Percentiles rank a stretch among this genome's conserved stretches.
Conservation (phyloP, 2,888 invertebrate species). For the Holacanthella duospinosa region DNA sequence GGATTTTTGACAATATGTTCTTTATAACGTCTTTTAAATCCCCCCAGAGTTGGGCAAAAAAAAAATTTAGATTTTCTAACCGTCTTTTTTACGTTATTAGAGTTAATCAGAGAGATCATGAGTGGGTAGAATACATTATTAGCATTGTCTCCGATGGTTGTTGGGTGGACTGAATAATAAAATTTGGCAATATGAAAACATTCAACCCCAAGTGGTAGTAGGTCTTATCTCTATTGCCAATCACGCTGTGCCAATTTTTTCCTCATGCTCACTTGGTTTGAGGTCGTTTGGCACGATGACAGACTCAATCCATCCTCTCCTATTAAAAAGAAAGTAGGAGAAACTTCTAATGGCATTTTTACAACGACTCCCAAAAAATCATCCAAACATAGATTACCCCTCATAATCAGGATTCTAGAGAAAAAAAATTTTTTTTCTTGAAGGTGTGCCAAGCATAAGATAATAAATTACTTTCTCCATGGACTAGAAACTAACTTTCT, state of each 20-base stretch:
- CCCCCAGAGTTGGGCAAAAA: too few relatives aligned
- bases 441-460: neutral
- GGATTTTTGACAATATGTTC: too few relatives aligned
- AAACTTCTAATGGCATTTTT: neutral
- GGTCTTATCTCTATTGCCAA: neutral
- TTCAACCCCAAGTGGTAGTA: neutral
- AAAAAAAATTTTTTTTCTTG: neutral
- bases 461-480: neutral
- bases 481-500: too few relatives aligned
- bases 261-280: constrained; percentile 1
- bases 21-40: too few relatives aligned
- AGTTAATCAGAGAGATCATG: neutral
- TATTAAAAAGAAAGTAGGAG: constrained; percentile 1
- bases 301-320: neutral
- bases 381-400: constrained; percentile 4
- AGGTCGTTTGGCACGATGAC: neutral
- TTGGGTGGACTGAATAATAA: neutral
- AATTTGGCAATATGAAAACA: neutral
- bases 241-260: constrained; percentile 5
- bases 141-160: neutral
- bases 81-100: too few relatives aligned
- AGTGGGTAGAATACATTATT: neutral
- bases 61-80: too few relatives aligned
- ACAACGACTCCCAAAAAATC: neutral
- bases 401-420: neutral